Evolutionary conservation across 2,113 vertebrate genomes (phyloP).

Genomic region (Heptranchias perlo): DNA sequence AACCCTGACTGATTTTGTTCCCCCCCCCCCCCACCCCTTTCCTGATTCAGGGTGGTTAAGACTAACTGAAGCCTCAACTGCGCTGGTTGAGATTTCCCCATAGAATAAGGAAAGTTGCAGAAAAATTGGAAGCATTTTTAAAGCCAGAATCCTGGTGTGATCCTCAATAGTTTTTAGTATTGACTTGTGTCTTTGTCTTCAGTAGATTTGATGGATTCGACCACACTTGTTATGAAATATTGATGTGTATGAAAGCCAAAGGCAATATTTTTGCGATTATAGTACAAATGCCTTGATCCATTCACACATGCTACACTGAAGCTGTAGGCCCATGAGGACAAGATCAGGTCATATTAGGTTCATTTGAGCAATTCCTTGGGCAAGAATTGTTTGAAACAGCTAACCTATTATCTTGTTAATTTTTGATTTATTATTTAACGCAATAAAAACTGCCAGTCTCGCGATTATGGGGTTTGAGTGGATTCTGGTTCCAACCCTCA

Average conservation of each 20-base stretch:
- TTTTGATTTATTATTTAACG: not conserved
- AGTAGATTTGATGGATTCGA: not conserved
- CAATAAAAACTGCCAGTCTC: not conserved
- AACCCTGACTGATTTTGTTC: not conserved
- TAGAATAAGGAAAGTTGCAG: not conserved
- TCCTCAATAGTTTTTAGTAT: conserved; percentile 12
- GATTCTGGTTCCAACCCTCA: not conserved
- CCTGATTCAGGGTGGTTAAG: not conserved
- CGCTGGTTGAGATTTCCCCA: not conserved
- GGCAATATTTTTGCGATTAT: not conserved
- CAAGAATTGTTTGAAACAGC: not conserved
- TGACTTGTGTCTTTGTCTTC: not conserved
- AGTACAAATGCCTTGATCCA: not conserved
- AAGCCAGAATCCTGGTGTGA: not conserved
- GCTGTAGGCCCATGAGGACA: not conserved
- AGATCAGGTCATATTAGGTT: not conserved
- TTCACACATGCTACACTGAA: not conserved
- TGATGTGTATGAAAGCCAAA: conserved; percentile 4
- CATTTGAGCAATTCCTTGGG: not conserved
- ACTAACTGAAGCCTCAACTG: not conserved
- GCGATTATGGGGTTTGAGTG: not conserved
- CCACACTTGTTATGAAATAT: conserved; percentile 33
- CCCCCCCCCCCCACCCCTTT: not conserved
- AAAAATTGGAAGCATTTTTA: not conserved
- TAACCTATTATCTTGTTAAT: not conserved